These are phyloP conservation scores for Rhincodon typus DNA, from an alignment of 2,797 vertebrate species.

Conservation along the genomic window DNA sequence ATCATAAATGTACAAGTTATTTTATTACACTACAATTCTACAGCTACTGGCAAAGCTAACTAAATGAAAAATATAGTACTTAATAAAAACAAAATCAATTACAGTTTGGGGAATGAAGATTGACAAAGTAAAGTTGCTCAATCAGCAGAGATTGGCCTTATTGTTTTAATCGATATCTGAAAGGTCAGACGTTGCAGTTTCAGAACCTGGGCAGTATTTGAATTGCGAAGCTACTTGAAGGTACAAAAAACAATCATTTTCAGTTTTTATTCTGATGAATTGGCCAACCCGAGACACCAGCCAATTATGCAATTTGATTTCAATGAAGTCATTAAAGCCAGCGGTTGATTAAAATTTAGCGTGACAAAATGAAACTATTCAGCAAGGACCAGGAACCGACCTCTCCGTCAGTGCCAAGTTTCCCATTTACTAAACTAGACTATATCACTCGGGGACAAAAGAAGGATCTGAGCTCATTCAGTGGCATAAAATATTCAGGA, in stretches of 20 bases:
- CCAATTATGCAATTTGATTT: slow-evolving; percentile 36
- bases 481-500: slow-evolving; percentile 34
- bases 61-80: slow-evolving; percentile 32
- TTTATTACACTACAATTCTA: neutral
- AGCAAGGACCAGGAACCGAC: slow-evolving; percentile 13
- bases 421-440: slow-evolving; percentile 37
- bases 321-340: slow-evolving; percentile 31
- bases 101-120: slow-evolving; percentile 3
- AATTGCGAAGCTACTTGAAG: neutral
- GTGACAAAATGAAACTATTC: slow-evolving; percentile 32
- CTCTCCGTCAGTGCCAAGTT: slow-evolving; percentile 33
- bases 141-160: neutral
- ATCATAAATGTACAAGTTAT: neutral
- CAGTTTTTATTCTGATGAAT: slow-evolving; percentile 36
- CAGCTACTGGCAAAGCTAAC: slow-evolving; percentile 20
- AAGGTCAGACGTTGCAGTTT: neutral
- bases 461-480: slow-evolving; percentile 33
- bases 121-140: slow-evolving; percentile 5
- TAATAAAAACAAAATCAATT: slow-evolving; percentile 35
- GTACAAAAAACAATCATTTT: slow-evolving; percentile 24
- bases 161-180: slow-evolving; percentile 25
- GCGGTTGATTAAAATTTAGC: slow-evolving; percentile 33
- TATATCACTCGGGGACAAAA: slow-evolving; percentile 35
- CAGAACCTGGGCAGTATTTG: neutral
- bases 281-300: neutral